phyloP scores from a whole-genome alignment of 2,113 vertebrate species.

The Nycticryphes semicollaris region DNA sequence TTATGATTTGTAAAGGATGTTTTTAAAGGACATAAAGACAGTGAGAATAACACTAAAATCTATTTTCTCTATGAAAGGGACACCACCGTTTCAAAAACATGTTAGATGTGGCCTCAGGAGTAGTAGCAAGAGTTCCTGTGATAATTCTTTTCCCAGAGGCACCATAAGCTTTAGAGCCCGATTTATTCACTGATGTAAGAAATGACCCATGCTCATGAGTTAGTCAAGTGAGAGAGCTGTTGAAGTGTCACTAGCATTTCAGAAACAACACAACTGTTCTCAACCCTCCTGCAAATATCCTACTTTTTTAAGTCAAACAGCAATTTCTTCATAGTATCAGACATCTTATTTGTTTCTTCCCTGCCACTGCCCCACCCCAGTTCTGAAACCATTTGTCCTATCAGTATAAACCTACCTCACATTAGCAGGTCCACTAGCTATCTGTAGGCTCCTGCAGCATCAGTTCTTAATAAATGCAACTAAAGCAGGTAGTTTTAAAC shows the following conservation, averaged over 20 bases:
- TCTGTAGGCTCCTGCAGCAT: background rate
- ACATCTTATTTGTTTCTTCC: background rate
- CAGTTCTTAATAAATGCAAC: background rate
- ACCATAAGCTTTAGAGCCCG: background rate
- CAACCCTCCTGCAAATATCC: background rate
- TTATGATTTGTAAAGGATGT: background rate
- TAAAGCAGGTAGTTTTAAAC: background rate
- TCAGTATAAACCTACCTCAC: background rate
- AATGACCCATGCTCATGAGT: background rate
- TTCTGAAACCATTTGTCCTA: background rate
- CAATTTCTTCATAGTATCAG: background rate
- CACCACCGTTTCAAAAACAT: background rate
- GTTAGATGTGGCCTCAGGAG: background rate
- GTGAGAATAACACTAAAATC: background rate
- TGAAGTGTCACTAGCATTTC: background rate
- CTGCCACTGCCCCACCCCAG: accelerated
- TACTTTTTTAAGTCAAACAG: background rate
- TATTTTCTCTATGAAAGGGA: background rate
- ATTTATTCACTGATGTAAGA: conserved; percentile 27
- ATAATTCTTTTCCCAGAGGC: conserved; percentile 25
- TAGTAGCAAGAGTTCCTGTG: background rate
- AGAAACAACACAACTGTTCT: background rate
- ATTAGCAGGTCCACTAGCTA: background rate
- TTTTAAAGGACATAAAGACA: background rate
- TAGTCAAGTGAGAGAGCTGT: background rate